Evolutionary conservation across 2,797 vertebrate species (phyloP).

Genomic region (Melanotaenia boesemani): DNA sequence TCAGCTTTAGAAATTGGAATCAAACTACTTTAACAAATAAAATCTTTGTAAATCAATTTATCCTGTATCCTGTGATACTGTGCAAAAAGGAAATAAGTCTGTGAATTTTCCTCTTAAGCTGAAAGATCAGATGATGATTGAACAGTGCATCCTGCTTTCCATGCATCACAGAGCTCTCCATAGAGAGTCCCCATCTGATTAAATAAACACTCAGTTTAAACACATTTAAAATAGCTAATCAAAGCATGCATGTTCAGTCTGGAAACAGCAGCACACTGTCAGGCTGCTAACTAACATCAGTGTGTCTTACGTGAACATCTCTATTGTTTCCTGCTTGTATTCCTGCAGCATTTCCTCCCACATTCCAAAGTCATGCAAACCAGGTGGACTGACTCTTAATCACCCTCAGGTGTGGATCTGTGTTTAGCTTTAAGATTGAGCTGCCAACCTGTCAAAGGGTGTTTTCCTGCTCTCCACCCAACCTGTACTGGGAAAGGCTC

Average conservation of each 20-base stretch:
- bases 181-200: neutral
- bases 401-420: slow-evolving; percentile 32
- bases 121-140: neutral
- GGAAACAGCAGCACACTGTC: neutral
- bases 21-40: slow-evolving; percentile 1
- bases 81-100: neutral
- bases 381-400: slow-evolving; percentile 27
- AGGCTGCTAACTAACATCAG: neutral
- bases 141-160: too few species aligned
- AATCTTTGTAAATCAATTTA: slow-evolving; percentile 13
- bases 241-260: neutral
- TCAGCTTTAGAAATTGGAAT: slow-evolving; percentile 7
- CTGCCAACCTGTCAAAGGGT: slow-evolving; percentile 23
- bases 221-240: too few species aligned
- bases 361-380: slow-evolving; percentile 30
- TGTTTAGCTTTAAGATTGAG: neutral
- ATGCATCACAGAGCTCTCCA: too few species aligned
- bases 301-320: neutral
- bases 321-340: neutral
- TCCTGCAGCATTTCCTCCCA: slow-evolving; percentile 10
- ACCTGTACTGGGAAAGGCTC: slow-evolving; percentile 14
- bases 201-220: neutral
- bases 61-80: neutral
- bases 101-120: neutral
- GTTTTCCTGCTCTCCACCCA: slow-evolving; percentile 10